phyloP scores from a whole-genome alignment of 2,113 vertebrate species.

The Austrofundulus limnaeus region DNA sequence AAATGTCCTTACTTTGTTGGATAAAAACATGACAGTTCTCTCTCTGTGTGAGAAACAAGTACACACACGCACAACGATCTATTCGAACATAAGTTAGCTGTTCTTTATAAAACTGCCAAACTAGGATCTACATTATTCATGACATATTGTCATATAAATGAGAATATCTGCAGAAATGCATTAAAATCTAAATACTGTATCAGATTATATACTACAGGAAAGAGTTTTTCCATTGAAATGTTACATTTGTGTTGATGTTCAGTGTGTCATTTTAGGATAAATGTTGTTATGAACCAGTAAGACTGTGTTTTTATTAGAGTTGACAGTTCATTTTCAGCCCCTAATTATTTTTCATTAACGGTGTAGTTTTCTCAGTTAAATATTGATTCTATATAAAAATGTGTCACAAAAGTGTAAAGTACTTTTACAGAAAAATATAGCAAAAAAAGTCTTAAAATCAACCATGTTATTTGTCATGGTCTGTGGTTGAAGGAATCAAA shows the following conservation, averaged over 20 bases:
- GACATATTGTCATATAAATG: background rate
- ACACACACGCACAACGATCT: too few species aligned
- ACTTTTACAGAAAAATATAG: too few species aligned
- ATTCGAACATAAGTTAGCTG: background rate
- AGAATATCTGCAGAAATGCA: conserved; percentile 2
- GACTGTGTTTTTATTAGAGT: too few species aligned
- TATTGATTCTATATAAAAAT: too few species aligned
- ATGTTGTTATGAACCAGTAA: conserved; percentile 8
- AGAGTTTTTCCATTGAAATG: background rate
- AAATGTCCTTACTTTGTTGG: too few species aligned
- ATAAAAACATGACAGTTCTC: too few species aligned
- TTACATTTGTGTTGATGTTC: background rate
- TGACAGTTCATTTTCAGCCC: conserved; percentile 9
- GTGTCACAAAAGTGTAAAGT: too few species aligned
- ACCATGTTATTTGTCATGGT: too few species aligned
- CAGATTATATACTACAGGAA: background rate
- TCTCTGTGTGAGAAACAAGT: too few species aligned
- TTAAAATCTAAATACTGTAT: conserved; percentile 11
- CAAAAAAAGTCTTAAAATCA: too few species aligned
- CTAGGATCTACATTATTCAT: conserved; percentile 11
- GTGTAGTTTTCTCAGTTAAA: background rate
- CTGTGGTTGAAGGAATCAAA: too few species aligned
- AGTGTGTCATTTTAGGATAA: background rate
- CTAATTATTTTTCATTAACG: conserved; percentile 4
- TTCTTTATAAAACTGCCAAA: conserved; percentile 1